These are phyloP conservation scores for Pachyseris speciosa DNA, from an alignment of 64 coral and sea anemone genomes.

Conservation along the genomic window DNA sequence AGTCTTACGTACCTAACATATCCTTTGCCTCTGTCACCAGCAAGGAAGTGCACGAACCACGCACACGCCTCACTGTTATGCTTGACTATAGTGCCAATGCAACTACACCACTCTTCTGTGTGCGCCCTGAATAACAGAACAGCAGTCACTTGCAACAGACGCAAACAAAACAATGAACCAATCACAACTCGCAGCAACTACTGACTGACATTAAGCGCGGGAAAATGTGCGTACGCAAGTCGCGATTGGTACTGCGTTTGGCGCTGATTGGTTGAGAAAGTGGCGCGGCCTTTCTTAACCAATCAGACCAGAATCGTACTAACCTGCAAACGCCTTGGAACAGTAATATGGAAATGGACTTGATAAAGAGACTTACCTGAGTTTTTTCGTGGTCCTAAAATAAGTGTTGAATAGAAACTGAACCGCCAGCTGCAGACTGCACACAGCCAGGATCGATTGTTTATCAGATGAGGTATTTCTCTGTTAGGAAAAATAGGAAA, in stretches of 20 bases:
- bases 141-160: too few species aligned
- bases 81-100: conserved; percentile 60
- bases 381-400: conserved; percentile 92
- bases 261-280: too few species aligned
- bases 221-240: too few species aligned
- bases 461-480: conserved; percentile 65
- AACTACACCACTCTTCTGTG: conserved; percentile 83
- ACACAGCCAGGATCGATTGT: conserved; percentile 75
- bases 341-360: background rate
- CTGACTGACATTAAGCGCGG: background rate
- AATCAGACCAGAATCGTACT: too few species aligned
- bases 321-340: background rate
- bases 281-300: too few species aligned
- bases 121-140: conserved; percentile 12
- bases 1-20: conserved; percentile 72
- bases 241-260: too few species aligned
- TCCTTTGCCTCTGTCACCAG: conserved; percentile 86
- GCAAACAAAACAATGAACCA: background rate
- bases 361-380: conserved; percentile 41
- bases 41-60: conserved; percentile 88
- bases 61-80: conserved; percentile 82
- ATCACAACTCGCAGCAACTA: background rate
- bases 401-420: conserved; percentile 94
- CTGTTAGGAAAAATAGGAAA: conserved; percentile 1
- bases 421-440: conserved; percentile 87